Percentiles rank a stretch among this genome's conserved stretches.
Evolutionary conservation across 2,113 vertebrate species (phyloP).

Genomic region (Cyphomyrus discorhynchus): DNA sequence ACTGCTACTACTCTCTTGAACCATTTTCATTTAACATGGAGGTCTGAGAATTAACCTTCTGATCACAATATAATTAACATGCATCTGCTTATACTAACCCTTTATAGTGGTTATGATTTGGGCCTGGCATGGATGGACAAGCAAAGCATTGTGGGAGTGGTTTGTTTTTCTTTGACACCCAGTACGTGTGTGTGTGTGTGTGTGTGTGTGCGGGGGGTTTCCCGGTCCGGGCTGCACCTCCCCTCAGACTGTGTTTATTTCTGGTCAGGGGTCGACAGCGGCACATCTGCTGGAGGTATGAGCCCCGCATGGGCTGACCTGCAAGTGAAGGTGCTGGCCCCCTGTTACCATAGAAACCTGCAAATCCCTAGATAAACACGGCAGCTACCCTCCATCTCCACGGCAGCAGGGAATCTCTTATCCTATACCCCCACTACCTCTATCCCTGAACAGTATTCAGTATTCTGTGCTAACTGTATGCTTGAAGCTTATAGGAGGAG

Average conservation of each 20-base stretch:
- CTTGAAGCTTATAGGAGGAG: neutral
- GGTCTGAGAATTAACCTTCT: neutral
- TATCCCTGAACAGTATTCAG: neutral
- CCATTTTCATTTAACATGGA: neutral
- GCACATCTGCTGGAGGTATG: slow-evolving; percentile 34
- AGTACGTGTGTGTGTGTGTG: neutral
- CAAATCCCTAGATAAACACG: neutral
- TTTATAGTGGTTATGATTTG: neutral
- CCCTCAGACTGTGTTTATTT: slow-evolving; percentile 18
- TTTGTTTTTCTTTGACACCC: slow-evolving; percentile 31
- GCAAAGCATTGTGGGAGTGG: neutral
- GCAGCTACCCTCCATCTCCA: neutral
- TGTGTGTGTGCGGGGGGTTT: neutral
- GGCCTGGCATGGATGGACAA: neutral
- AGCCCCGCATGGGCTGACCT: neutral
- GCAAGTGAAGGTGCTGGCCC: slow-evolving; percentile 6
- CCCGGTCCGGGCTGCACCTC: neutral
- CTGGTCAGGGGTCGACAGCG: slow-evolving; percentile 24
- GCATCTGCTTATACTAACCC: neutral
- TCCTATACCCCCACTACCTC: neutral
- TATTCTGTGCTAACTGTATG: neutral
- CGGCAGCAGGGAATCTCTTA: neutral
- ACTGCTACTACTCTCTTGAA: neutral
- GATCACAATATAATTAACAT: neutral
- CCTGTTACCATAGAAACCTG: slow-evolving; percentile 16